Base-by-base conservation (phyloP, 1,140 invertebrate species). In the Zeugodacus cucurbitae region DNA sequence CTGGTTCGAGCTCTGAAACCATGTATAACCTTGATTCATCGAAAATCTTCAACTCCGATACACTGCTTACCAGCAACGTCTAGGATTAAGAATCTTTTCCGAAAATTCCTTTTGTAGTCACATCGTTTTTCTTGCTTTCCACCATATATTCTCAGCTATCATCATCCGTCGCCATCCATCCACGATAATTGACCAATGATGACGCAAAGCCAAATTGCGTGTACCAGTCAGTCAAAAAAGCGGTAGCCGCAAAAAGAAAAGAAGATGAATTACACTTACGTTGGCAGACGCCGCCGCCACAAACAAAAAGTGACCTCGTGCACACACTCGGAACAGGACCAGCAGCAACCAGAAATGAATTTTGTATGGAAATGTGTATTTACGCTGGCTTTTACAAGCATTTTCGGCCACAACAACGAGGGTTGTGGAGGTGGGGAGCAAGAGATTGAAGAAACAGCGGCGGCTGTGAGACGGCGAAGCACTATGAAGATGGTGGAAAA, bases 121-220 rank as follows among this genome's bases (percentile, higher is more conserved):
- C 48, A 54, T 54, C 48, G 48, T 20, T 17, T 1, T 20, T 4
- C 3, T 4, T 20, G 1, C 14, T 54, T 20, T 3, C 14, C 48
- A 54, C 1, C 48, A 54, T 2, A 11, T 17, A 4, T 17, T 17
- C 14, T 17, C 48, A 54, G 48, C 14, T 34, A 74, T 2, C 67
- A 82, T 29, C 37, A 82, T 54, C 20, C n/a, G 7, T 41, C 74
- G 8, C 70, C 34, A 82, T 82, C 37, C 74, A 48, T 48, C 2
- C 41, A 41, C 67, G n/a, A 82, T 82, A 82, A 82, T 82, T 82
- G 37, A 29, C 41, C 74, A 82, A 82, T 82, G 74, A 82, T 82
- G 74, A 48, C 41, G 74, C 74, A 82, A 82, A 26, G 74, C 74
- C 74, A 82, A 82, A 82, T 82, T 82, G 37, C 41, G 74, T 82